These are phyloP conservation scores for Horisme vitalbata DNA, from an alignment of 2,888 invertebrate species.

Conservation along the genomic window DNA sequence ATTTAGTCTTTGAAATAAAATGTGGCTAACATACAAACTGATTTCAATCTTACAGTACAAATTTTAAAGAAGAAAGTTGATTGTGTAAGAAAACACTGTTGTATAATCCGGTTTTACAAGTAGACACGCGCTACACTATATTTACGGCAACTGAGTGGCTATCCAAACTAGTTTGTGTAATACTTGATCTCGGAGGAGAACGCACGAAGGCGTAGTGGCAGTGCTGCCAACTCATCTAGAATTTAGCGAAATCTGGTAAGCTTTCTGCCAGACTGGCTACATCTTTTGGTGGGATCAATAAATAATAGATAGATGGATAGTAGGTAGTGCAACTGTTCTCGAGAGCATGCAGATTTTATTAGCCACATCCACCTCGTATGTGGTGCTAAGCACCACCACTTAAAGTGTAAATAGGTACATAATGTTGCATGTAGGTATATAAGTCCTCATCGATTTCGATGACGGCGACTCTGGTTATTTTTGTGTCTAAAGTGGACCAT, in stretches of 20 bases:
- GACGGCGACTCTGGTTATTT: too few relatives aligned
- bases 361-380: too few relatives aligned
- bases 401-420: too few relatives aligned
- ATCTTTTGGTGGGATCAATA: too few relatives aligned
- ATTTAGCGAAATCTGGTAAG: not conserved
- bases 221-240: not conserved
- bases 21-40: not conserved
- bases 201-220: slow-evolving; percentile 59
- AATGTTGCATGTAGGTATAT: too few relatives aligned
- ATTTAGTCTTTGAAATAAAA: slow-evolving; percentile 13
- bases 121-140: slow-evolving; percentile 43
- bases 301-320: too few relatives aligned
- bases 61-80: slow-evolving; percentile 10
- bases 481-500: too few relatives aligned
- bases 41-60: not conserved
- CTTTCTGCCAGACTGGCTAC: too few relatives aligned
- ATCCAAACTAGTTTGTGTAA: slow-evolving; percentile 59
- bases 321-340: too few relatives aligned
- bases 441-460: too few relatives aligned
- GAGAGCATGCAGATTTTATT: too few relatives aligned
- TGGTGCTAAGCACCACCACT: too few relatives aligned
- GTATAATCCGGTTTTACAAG: slow-evolving; percentile 53
- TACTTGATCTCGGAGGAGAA: slow-evolving; percentile 57
- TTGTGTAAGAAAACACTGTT: slow-evolving; percentile 25
- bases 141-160: slow-evolving; percentile 48